Evolutionary conservation across 37 sponge, comb jelly and placozoan species (phyloP), one percentile per base, ranked within the genome.

Genomic region (Aplysina aerophoba): DNA sequence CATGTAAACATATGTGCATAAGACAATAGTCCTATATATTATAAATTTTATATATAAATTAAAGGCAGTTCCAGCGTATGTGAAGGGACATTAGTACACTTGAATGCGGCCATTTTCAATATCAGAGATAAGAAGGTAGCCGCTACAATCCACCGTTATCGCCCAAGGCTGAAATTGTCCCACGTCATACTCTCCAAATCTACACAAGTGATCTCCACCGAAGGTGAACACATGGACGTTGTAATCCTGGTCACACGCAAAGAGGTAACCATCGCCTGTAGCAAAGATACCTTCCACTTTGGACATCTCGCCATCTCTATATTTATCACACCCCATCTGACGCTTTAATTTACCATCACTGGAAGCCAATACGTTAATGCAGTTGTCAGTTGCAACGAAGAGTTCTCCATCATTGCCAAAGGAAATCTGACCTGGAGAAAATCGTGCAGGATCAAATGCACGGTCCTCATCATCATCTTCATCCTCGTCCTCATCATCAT

Each of bases 231-330:
- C 37, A 41, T 14, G 41, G 20, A 73, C 74, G 20, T 8, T 8
- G 35, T 20, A 11, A 19, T 73, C 74, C 20, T 73, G 74, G 74
- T 73, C 74, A 13, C 40, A 38, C 14, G 20, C 74, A 73, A 73
- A 73, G 14, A 73, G 40, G 39, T 73, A 73, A 8, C 74, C 74
- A 31, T 73, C 74, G 8, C 74, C 74, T 15, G 74, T 73, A 8
- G 37, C 74, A 73, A 33, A 73, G 41, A 73, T 20, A 15, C 74
- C 74, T 31, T 73, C 74, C 8, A 73, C 37, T 41, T 73, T 73
- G 39, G 31, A 30, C 74, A 73, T 13, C 40, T 73, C 41, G 12
- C 74, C 74, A 12, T 73, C 74, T 19, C 41, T 73, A 31, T 73
- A 41, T 19, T 13, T 73, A 11, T 73, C 38, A 12, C 31, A 12